Conservation (phyloP, 1,140 invertebrate genomes). For the Ditylenchus dipsaci region DNA sequence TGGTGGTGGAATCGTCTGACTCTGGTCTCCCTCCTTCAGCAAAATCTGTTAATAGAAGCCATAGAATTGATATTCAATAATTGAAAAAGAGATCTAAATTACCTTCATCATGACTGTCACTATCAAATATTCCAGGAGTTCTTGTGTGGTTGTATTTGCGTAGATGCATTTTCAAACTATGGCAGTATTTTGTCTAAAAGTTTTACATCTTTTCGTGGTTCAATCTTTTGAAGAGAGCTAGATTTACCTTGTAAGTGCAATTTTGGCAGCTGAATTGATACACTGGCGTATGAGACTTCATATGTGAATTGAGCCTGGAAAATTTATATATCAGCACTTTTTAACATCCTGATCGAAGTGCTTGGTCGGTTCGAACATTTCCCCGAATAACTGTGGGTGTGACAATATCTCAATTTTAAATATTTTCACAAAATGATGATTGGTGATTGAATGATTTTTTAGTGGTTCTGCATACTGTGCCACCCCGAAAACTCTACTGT, state of each 20-base stretch:
- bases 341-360: no score
- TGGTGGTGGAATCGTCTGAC: background rate
- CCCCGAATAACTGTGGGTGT: no score
- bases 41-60: background rate
- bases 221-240: no score
- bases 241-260: conserved; percentile 64
- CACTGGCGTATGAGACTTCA: conserved; percentile 93
- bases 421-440: no score
- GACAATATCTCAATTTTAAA: no score
- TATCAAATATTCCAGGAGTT: conserved; percentile 74
- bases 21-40: conserved; percentile 5
- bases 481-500: no score
- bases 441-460: no score
- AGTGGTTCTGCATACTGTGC: no score
- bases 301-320: conserved; percentile 89
- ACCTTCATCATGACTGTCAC: conserved; percentile 31
- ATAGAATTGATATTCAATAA: background rate
- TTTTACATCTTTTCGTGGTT: conserved; percentile 32
- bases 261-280: conserved; percentile 91
- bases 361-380: no score
- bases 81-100: background rate
- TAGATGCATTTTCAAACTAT: conserved; percentile 89
- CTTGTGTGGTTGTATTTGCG: conserved; percentile 83
- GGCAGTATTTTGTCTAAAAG: conserved; percentile 97
- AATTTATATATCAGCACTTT: no score